Evolutionary conservation across 2,888 invertebrate genomes (phyloP), one percentile per base, ranked within the genome.

Genomic region (Caenorhabditis panamensis): DNA sequence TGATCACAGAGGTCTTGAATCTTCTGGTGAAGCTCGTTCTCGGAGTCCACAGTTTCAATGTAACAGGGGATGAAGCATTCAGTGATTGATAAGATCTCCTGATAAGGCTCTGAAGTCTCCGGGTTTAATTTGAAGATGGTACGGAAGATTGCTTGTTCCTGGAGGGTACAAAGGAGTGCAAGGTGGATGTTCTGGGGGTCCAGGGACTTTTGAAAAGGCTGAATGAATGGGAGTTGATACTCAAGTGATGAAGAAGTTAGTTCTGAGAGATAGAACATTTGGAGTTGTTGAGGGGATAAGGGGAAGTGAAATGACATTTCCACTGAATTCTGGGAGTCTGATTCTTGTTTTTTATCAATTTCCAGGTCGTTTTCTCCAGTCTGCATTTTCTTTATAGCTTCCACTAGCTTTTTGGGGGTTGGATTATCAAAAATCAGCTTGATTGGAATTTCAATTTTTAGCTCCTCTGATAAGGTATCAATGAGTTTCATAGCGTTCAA

Each of bases 401-500:
- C 18, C 13, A 53, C 59, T 56, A 87, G 56, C 16, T 28, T 59
- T 37, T 51, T 36, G 0, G 83, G 71, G 0, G 82, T 87, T 28
- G 84, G 79, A 62, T 78, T 66, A 13, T 82, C 82, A 64, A 86
- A 84, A 28, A 84, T 75, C 9, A 64, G 22, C 22, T 64, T 69
- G 20, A 86, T n/a, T 9, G 84, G 79, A n/a, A 84, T 22, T 6
- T 67, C 61, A 2, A 73, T 63, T 44, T 36, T 47, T 9, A 84
- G 31, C 20, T 64, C 18, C 6, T 78, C 66, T 13, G 72, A 56
- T 9, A 88, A 37, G 16, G 41, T 36, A 59, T 82, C 69, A 2
- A 81, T 80, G 16, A 87, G 26, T 37, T 77, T 73, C 61, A 84
- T 81, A 9, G 88, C 88, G 16, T 72, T 51, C 9, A 88, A 61